These are phyloP conservation scores for Enteromius trimaculatus DNA, from an alignment of 2,797 vertebrate species.

Conservation along the genomic window DNA sequence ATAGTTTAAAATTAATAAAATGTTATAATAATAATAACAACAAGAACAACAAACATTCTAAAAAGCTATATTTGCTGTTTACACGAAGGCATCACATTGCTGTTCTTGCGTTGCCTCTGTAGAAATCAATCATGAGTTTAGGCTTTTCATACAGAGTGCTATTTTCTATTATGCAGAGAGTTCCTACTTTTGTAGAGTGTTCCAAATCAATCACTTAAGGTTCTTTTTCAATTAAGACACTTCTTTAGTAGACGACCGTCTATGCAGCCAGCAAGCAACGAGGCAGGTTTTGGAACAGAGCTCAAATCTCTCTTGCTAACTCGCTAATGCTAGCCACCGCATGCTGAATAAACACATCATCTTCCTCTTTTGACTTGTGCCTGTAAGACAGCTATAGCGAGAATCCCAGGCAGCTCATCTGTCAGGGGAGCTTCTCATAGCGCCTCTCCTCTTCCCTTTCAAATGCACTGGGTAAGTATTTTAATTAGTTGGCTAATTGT, in stretches of 20 bases:
- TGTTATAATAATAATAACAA: background rate
- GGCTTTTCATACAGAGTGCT: background rate
- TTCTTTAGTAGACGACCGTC: background rate
- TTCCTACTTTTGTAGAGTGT: background rate
- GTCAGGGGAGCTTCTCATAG: conserved; percentile 84
- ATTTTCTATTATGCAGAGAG: background rate
- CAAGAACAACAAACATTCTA: background rate
- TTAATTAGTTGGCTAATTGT: conserved; percentile 99
- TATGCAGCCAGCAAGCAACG: background rate
- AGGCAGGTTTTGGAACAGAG: background rate
- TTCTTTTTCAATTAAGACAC: background rate
- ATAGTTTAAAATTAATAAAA: background rate
- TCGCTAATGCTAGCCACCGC: conserved; percentile 6
- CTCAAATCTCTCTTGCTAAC: background rate
- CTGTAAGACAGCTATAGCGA: conserved; percentile 52
- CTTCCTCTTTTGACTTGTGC: conserved; percentile 32
- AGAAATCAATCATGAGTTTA: background rate
- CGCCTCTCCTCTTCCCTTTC: conserved; percentile 88
- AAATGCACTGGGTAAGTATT: conserved; percentile 98
- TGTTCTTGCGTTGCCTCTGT: background rate
- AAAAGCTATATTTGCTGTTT: background rate
- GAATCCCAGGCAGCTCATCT: conserved; percentile 88
- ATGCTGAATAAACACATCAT: conserved; percentile 54
- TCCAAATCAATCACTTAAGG: background rate
- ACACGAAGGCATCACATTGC: background rate